Conservation (phyloP, 2,888 invertebrate species). For the Eupithecia abbreviata region DNA sequence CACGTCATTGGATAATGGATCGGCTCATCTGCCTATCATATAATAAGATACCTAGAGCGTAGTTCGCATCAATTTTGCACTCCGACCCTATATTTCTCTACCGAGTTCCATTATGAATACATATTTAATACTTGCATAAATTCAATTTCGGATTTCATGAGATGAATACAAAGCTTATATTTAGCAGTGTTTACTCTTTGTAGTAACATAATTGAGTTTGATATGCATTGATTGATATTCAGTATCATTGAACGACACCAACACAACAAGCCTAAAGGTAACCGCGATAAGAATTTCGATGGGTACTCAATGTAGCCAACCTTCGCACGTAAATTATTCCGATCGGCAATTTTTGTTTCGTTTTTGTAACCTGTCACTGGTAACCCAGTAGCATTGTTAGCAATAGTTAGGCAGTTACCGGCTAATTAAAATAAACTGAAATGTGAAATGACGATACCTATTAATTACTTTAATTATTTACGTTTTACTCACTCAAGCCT, state of each 20-base stretch:
- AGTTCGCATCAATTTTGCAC: constrained; percentile 77
- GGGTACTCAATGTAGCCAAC: background rate
- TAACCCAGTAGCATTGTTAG: constrained; percentile 21
- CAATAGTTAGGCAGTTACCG: constrained; percentile 34
- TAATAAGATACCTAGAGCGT: constrained; percentile 68
- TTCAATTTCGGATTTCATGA: constrained; percentile 68
- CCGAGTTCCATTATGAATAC: constrained; percentile 57
- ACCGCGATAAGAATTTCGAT: constrained; percentile 46
- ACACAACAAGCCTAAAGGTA: constrained; percentile 34
- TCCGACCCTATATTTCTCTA: constrained; percentile 68
- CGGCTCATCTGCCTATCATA: constrained; percentile 75
- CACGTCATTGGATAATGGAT: constrained; percentile 83
- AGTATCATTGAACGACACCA: constrained; percentile 36
- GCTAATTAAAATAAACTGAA: constrained; percentile 43
- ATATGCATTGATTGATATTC: constrained; percentile 44
- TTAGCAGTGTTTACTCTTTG: constrained; percentile 53
- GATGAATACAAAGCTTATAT: constrained; percentile 70
- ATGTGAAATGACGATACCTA: constrained; percentile 37
- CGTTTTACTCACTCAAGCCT: constrained; percentile 36
- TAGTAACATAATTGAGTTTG: constrained; percentile 42
- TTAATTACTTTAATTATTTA: constrained; percentile 42
- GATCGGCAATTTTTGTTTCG: background rate
- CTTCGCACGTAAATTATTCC: background rate
- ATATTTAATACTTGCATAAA: constrained; percentile 70
- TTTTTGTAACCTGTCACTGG: constrained; percentile 1